A percentile compares a stretch with the other conserved stretches of the same genome.
These are phyloP conservation scores for Epinephelus coioides DNA, from an alignment of 2,797 vertebrate species.

Conservation along the genomic window DNA sequence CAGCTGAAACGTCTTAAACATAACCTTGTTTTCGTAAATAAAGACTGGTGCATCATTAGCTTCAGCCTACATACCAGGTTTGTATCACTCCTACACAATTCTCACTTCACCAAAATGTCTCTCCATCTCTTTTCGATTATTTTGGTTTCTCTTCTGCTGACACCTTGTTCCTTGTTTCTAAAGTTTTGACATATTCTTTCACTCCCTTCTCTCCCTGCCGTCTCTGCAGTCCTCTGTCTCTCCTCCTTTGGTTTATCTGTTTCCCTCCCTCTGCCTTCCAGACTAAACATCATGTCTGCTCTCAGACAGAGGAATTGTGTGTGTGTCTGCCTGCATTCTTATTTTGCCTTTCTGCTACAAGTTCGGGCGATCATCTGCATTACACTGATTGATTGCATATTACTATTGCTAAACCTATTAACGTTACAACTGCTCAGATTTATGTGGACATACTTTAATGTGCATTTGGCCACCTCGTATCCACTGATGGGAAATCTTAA, in stretches of 20 bases:
- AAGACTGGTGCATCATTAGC: conserved; percentile 25
- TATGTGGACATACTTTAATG: conserved; percentile 1
- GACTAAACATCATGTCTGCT: conserved; percentile 77
- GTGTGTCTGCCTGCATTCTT: conserved; percentile 47
- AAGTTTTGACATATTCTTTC: conserved; percentile 32
- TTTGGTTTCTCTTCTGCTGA: neutral
- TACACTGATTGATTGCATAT: neutral
- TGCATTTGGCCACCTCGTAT: neutral
- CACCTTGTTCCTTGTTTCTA: conserved; percentile 17
- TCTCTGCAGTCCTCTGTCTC: conserved; percentile 8
- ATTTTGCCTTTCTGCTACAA: conserved; percentile 49
- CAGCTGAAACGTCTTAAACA: conserved; percentile 31
- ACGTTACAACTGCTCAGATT: neutral
- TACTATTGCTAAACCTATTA: neutral
- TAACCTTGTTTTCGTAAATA: conserved; percentile 33
- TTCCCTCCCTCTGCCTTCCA: conserved; percentile 64
- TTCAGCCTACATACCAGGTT: neutral
- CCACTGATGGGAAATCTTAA: no score
- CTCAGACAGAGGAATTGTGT: conserved; percentile 67
- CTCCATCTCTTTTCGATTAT: neutral
- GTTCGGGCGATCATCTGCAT: conserved; percentile 18
- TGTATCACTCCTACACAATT: conserved; percentile 31
- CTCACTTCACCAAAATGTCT: conserved; percentile 10
- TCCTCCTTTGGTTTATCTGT: conserved; percentile 53
- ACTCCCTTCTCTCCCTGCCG: neutral